A percentile compares a stretch with the other conserved stretches of the same genome.
Evolutionary conservation across 2,113 vertebrate species (phyloP).

Genomic region (Trogon melanurus): DNA sequence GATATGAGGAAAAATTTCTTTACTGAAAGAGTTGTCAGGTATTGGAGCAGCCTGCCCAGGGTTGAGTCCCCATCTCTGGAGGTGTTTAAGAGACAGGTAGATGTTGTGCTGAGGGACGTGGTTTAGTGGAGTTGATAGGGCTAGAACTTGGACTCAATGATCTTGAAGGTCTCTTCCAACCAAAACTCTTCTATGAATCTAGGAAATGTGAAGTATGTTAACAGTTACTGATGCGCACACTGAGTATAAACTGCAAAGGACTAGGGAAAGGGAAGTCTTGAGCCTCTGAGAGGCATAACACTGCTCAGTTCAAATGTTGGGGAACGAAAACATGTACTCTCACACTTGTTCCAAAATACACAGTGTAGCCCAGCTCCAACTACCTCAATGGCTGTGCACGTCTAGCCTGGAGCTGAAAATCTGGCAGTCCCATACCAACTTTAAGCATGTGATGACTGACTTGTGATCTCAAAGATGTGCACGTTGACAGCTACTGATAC

Average conservation of each 20-base stretch:
- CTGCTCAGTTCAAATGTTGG: neutral
- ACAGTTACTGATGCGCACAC: neutral
- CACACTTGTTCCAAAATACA: neutral
- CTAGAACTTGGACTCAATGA: no score
- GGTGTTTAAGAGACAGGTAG: no score
- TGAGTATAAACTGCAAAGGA: neutral
- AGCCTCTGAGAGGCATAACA: neutral
- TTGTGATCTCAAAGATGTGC: neutral
- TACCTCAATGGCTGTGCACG: neutral
- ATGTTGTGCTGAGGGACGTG: no score
- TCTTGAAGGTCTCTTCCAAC: no score
- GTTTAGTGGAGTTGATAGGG: no score
- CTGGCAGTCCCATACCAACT: fast-evolving
- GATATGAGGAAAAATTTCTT: no score
- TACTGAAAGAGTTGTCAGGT: no score
- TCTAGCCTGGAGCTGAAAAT: neutral
- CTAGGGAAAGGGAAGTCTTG: neutral
- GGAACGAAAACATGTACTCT: neutral
- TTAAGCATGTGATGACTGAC: neutral
- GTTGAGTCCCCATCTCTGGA: no score
- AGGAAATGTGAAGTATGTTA: neutral
- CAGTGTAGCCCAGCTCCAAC: neutral
- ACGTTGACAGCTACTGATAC: neutral
- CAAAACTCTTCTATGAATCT: no score
- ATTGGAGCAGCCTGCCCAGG: no score